Base-by-base conservation (phyloP, 2,113 vertebrate genomes). In the Phalacrocorax brasilianus region DNA sequence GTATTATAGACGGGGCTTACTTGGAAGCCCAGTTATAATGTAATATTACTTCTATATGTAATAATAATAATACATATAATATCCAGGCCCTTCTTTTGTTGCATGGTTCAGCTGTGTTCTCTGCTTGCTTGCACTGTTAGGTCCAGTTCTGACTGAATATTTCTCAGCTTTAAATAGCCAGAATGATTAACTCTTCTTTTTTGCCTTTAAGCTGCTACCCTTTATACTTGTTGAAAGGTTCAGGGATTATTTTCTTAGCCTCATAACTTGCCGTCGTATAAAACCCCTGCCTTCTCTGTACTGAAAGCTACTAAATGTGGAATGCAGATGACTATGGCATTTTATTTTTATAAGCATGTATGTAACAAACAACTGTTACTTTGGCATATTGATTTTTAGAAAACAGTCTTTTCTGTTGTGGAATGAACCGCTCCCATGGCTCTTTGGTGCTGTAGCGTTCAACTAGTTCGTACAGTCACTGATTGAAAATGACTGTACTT, bases 261-360 rank as follows among this genome's bases (percentile, higher is more conserved):
- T 79, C 0, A 0, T 45, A 50, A 49, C 3, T 47, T 89, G 76
- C 56, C 7, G 1, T 21, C 7, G 16, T 32, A 35, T 67, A 42
- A 67, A 55, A 18, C 32, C 8, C 11, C 30, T 56, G 22, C 47
- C 59, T 68, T 24, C 44, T 50, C 28, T 75, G n/a, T 47, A 12
- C 78, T 26, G 47, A 40, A 50, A 67, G n/a, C 33, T 15, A 21
- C 28, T 55, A 23, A 30, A 8, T 24, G 9, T 38, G 53, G 26
- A 77, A 45, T 83, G 67, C 19, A 49, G 50, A 15, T 66, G 65
- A 32, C 50, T 27, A 47, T 87, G 52, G 15, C 28, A 24, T 87
- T 76, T 93, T 44, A 65, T 45, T 94, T 84, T 84, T 38, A 7
- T 81, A 35, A 56, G 23, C 6, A 27, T 35, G 0, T 27, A 21